Evolutionary conservation across 2,888 invertebrate genomes (phyloP).

Genomic region (Plemyria rubiginata): DNA sequence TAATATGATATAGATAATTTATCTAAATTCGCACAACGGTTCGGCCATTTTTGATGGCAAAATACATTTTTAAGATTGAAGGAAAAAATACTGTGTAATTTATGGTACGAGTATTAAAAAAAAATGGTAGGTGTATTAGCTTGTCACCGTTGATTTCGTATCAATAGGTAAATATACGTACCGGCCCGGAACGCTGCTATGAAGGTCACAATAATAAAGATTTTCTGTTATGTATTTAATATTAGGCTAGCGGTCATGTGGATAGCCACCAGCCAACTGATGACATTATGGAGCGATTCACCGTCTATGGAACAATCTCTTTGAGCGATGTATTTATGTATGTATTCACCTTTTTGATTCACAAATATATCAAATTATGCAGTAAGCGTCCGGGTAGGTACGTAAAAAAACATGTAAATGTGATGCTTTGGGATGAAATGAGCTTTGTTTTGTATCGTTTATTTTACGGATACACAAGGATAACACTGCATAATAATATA

Average conservation of each 20-base stretch:
- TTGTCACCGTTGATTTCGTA: neutral
- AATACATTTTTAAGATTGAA: too few relatives aligned
- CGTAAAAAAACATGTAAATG: neutral
- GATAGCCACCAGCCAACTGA: conserved; percentile 14
- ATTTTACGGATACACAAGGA: too few relatives aligned
- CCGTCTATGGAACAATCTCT: neutral
- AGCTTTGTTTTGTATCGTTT: too few relatives aligned
- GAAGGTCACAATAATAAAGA: conserved; percentile 15
- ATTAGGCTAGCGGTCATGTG: conserved; percentile 10
- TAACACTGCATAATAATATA: too few relatives aligned
- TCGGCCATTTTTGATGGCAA: too few relatives aligned
- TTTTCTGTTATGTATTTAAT: conserved; percentile 1
- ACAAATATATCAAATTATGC: conserved; percentile 34
- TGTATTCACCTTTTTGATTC: conserved; percentile 23
- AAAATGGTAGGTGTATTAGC: too few relatives aligned
- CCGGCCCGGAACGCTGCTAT: neutral
- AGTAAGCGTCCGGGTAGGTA: conserved; percentile 9
- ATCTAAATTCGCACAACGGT: too few relatives aligned
- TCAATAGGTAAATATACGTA: conserved; percentile 6
- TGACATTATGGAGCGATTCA: conserved; percentile 2
- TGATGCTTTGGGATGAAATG: neutral
- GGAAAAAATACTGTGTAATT: too few relatives aligned
- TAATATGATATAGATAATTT: too few relatives aligned
- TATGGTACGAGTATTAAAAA: too few relatives aligned
- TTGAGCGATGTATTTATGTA: neutral